Evolutionary conservation across 37 sponge, comb jelly and placozoan genomes (phyloP).

Genomic region (Hexactinellida sp.): DNA sequence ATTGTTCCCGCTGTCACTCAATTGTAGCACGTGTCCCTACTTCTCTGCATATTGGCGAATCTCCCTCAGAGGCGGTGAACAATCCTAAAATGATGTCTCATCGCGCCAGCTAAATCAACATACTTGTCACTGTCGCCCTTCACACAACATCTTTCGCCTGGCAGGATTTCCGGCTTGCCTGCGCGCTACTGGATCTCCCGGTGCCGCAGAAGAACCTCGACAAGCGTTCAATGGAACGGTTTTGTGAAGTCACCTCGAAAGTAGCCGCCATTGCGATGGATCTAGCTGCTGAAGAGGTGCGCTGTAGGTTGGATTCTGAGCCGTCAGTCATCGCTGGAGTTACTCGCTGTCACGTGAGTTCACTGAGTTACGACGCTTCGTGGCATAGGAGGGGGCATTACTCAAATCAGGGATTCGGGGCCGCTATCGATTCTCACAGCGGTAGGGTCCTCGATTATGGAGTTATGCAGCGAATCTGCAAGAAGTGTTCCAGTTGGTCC

Average conservation of each 20-base stretch:
- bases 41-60: neutral
- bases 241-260: neutral
- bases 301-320: neutral
- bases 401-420: too few species aligned
- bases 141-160: neutral
- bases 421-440: neutral
- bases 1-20: neutral
- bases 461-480: neutral
- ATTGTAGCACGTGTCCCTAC: neutral
- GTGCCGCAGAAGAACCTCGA: too few species aligned
- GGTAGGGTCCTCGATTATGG: neutral
- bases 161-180: neutral
- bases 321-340: neutral
- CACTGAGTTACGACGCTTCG: neutral
- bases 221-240: neutral
- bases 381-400: too few species aligned
- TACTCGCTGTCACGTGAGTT: neutral
- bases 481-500: neutral
- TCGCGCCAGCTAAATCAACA: neutral
- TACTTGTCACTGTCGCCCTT: neutral
- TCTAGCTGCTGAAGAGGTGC: neutral
- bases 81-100: neutral
- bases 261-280: neutral
- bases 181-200: neutral
- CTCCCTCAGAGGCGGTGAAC: neutral